These are phyloP conservation scores for Caenorhabditis afra DNA, from an alignment of 2,888 invertebrate genomes.

Conservation along the genomic window DNA sequence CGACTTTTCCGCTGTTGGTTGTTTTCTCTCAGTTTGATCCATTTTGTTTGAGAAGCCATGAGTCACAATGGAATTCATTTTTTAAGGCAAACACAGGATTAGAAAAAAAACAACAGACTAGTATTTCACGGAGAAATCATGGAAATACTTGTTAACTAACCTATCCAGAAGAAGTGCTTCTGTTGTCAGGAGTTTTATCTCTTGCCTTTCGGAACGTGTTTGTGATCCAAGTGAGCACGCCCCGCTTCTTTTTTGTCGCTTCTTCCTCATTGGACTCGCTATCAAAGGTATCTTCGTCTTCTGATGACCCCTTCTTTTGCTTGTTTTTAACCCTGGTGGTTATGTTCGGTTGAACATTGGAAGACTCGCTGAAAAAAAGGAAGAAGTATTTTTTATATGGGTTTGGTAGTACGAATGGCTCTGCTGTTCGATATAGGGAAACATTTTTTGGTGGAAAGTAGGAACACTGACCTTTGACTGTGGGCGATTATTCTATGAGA, in stretches of 20 bases:
- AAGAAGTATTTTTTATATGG: background rate
- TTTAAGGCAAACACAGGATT: too few species aligned
- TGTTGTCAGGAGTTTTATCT: conserved; percentile 47
- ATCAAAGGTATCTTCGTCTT: background rate
- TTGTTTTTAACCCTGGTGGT: conserved; percentile 24
- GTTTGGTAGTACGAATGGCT: background rate
- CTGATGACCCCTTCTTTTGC: conserved; percentile 1
- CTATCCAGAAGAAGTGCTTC: conserved; percentile 65
- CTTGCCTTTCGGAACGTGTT: conserved; percentile 59
- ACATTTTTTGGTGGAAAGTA: too few species aligned
- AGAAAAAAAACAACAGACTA: background rate
- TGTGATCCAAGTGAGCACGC: conserved; percentile 66
- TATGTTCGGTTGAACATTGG: conserved; percentile 35
- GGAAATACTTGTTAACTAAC: conserved; percentile 31
- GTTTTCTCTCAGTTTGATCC: too few species aligned
- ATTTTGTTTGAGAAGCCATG: too few species aligned
- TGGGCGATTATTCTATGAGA: conserved; percentile 30
- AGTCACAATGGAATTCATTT: too few species aligned
- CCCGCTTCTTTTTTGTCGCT: conserved; percentile 52
- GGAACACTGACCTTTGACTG: conserved; percentile 49
- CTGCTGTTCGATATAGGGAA: too few species aligned
- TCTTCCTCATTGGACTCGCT: conserved; percentile 20
- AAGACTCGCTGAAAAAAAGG: conserved; percentile 57
- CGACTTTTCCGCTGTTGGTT: too few species aligned
- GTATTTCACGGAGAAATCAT: background rate